Evolutionary conservation across 2,113 vertebrate species (phyloP).

Genomic region (Rallus limicola): DNA sequence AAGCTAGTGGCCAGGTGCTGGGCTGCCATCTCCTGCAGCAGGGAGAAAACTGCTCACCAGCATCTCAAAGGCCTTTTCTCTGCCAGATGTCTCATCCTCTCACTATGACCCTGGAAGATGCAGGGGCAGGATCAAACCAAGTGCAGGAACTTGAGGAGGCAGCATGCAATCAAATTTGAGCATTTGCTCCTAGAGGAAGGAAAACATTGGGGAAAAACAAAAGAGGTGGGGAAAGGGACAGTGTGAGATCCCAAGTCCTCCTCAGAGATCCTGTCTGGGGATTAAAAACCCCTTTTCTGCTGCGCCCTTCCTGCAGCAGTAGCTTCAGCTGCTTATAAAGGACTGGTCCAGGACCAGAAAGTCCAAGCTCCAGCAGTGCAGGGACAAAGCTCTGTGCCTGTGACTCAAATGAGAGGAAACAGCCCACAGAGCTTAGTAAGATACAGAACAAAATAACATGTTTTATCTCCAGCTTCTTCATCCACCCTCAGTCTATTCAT

Average conservation of each 20-base stretch:
- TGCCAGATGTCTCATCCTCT: not conserved
- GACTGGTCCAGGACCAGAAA: not conserved
- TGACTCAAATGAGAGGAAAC: not conserved
- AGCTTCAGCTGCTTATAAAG: not conserved
- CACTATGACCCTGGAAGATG: rapidly evolving
- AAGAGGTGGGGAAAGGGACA: not conserved
- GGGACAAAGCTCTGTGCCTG: not conserved
- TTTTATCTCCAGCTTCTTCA: not conserved
- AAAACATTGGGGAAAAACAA: not conserved
- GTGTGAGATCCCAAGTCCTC: not conserved
- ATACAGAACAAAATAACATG: not conserved
- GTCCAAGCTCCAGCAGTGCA: not conserved
- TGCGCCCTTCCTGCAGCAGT: not conserved
- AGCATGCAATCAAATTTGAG: not conserved
- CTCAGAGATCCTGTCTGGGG: not conserved
- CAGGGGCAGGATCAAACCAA: not conserved
- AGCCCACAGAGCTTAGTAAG: not conserved
- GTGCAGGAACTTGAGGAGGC: not conserved
- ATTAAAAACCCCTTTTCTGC: not conserved
- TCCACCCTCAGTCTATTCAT: not conserved
- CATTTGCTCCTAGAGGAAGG: not conserved
- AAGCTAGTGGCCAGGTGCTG: rapidly evolving
- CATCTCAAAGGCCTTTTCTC: not conserved
- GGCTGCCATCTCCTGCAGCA: rapidly evolving
- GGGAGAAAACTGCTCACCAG: not conserved